phyloP scores from a whole-genome alignment of 2,888 invertebrate species.

The Stegophylla sp. region DNA sequence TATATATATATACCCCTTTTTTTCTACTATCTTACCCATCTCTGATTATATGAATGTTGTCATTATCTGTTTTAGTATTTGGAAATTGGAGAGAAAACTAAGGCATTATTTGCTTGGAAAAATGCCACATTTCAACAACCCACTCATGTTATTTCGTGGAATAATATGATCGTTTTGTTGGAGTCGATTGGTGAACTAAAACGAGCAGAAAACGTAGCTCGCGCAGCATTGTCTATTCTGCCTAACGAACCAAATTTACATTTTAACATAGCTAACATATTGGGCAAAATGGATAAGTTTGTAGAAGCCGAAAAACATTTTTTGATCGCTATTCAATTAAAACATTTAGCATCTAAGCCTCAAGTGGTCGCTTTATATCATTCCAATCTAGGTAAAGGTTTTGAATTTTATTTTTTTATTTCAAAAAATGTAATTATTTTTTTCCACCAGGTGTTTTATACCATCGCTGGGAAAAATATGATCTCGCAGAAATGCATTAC shows the following conservation, averaged over 20 bases:
- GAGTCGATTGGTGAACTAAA: slow-evolving; percentile 68
- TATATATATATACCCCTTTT: too few species aligned
- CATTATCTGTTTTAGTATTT: slow-evolving; percentile 72
- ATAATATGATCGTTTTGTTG: slow-evolving; percentile 81
- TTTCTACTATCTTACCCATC: too few species aligned
- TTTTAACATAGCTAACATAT: slow-evolving; percentile 86
- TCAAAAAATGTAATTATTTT: background rate
- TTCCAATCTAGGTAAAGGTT: slow-evolving; percentile 81
- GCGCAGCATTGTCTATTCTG: slow-evolving; percentile 74
- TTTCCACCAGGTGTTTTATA: slow-evolving; percentile 79
- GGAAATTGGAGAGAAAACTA: slow-evolving; percentile 75
- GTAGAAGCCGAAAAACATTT: slow-evolving; percentile 83
- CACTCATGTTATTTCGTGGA: slow-evolving; percentile 87
- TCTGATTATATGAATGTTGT: background rate
- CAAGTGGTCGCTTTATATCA: slow-evolving; percentile 75
- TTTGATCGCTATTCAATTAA: slow-evolving; percentile 75
- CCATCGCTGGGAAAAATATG: slow-evolving; percentile 85
- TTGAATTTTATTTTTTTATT: background rate
- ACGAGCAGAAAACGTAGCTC: slow-evolving; percentile 75
- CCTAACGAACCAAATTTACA: slow-evolving; percentile 79
- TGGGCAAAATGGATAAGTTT: slow-evolving; percentile 82
- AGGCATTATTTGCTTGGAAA: slow-evolving; percentile 83
- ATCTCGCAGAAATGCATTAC: slow-evolving; percentile 78
- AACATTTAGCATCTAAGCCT: slow-evolving; percentile 66
- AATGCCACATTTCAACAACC: slow-evolving; percentile 80